These are phyloP conservation scores for Horisme vitalbata DNA, from an alignment of 2,888 invertebrate genomes.

Conservation along the genomic window DNA sequence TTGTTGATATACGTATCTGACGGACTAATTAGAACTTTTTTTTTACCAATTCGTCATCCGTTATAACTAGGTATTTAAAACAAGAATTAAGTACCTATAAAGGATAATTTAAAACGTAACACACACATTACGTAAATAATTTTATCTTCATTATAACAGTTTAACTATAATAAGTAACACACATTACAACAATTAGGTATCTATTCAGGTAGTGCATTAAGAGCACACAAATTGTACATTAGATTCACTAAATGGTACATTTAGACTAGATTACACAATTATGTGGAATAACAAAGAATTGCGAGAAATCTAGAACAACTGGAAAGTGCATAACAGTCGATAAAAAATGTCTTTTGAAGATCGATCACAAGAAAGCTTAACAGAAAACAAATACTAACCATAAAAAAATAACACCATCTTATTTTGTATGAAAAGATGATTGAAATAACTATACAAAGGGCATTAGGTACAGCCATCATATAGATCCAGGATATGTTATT, in stretches of 20 bases:
- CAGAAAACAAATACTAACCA: conserved; percentile 1
- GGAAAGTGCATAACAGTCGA: conserved; percentile 7
- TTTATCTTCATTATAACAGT: too few relatives aligned
- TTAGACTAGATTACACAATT: conserved; percentile 18
- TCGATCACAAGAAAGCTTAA: background rate
- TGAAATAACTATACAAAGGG: conserved; percentile 8
- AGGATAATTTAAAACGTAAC: too few relatives aligned
- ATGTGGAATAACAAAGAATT: conserved; percentile 11
- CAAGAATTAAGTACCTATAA: too few relatives aligned
- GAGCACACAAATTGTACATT: conserved; percentile 36
- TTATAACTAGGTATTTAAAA: too few relatives aligned
- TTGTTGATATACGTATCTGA: too few relatives aligned
- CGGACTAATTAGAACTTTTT: too few relatives aligned
- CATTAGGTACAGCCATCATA: conserved; percentile 12
- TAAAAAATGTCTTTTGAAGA: conserved; percentile 15
- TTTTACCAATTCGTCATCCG: too few relatives aligned
- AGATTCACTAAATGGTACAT: conserved; percentile 32
- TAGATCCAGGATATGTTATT: conserved; percentile 21
- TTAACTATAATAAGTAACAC: conserved; percentile 59
- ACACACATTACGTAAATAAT: conserved; percentile 53
- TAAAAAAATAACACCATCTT: conserved; percentile 10
- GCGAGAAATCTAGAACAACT: conserved; percentile 7
- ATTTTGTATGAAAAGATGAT: conserved; percentile 10
- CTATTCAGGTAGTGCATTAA: conserved; percentile 38
- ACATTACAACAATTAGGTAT: conserved; percentile 55